Percentiles rank a stretch among this genome's conserved stretches.
Evolutionary conservation across 37 sponge, comb jelly and placozoan species (phyloP).

Genomic region (Crambe crambe): DNA sequence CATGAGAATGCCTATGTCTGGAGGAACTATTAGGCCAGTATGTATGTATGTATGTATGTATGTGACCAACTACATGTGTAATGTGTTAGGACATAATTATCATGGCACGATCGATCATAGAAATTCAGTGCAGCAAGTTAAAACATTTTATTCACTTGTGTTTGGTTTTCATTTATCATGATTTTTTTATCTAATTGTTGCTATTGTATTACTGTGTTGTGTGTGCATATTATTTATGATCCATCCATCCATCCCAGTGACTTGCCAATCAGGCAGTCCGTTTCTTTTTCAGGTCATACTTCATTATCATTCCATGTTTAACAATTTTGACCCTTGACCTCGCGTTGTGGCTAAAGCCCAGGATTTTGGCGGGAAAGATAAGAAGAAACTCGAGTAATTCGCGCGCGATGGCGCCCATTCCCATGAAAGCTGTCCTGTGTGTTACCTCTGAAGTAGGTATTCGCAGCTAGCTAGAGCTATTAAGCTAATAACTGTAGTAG

Average conservation of each 20-base stretch:
- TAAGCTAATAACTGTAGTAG: background rate
- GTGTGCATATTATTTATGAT: too few species aligned
- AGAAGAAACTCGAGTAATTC: background rate
- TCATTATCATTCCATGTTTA: too few species aligned
- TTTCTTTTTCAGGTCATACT: background rate
- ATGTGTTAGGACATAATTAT: too few species aligned
- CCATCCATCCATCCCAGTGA: too few species aligned
- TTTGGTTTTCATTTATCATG: too few species aligned
- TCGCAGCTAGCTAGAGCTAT: background rate
- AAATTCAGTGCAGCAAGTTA: too few species aligned
- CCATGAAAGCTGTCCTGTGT: slow-evolving; percentile 36
- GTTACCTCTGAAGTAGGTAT: slow-evolving; percentile 59
- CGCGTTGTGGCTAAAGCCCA: background rate
- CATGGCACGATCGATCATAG: too few species aligned
- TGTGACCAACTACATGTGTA: too few species aligned
- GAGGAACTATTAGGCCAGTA: slow-evolving; percentile 24
- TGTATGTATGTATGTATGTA: background rate
- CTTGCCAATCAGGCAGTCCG: background rate
- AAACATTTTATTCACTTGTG: too few species aligned
- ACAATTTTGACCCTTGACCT: background rate
- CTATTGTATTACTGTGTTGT: too few species aligned
- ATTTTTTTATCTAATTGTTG: too few species aligned
- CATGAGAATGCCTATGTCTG: slow-evolving; percentile 35
- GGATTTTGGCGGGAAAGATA: slow-evolving; percentile 24
- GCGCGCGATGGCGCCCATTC: slow-evolving; percentile 60